These are phyloP conservation scores for Sardina pilchardus DNA, from an alignment of 2,113 vertebrate species.

Conservation along the genomic window DNA sequence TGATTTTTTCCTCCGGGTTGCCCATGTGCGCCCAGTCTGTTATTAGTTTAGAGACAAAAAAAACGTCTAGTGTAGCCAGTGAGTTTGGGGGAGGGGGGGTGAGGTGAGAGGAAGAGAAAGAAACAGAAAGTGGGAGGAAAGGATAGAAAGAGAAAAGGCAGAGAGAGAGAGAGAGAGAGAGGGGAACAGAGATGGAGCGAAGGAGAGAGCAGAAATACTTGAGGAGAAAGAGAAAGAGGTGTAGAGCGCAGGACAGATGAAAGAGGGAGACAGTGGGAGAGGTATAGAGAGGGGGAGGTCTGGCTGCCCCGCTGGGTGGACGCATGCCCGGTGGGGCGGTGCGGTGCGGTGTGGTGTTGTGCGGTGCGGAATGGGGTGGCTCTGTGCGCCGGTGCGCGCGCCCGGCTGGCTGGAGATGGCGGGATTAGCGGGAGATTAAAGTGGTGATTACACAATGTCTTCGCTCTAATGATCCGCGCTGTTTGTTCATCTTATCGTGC, in stretches of 20 bases:
- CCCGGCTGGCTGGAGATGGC: conserved; percentile 68
- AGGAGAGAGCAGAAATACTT: conserved; percentile 41
- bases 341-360: conserved; percentile 25
- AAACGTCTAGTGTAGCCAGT: conserved; percentile 45
- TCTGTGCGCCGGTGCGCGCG: conserved; percentile 45
- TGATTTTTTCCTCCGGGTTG: conserved; percentile 74
- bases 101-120: not conserved
- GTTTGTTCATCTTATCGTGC: conserved; percentile 80
- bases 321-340: conserved; percentile 49
- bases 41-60: conserved; percentile 74
- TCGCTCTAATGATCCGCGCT: conserved; percentile 79
- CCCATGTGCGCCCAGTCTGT: conserved; percentile 68
- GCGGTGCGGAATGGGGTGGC: conserved; percentile 27
- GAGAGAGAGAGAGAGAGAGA: not conserved
- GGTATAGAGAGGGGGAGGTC: not conserved
- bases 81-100: not conserved
- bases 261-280: conserved; percentile 18
- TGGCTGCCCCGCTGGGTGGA: not conserved
- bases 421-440: conserved; percentile 77
- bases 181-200: not conserved
- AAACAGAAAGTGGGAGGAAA: not conserved
- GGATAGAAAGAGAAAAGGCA: not conserved
- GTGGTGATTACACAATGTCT: conserved; percentile 79
- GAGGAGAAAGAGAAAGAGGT: not conserved
- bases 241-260: not conserved